Percentiles rank a stretch among this genome's conserved stretches.
Evolutionary conservation across 1,140 invertebrate species (phyloP).

Genomic region (Trialeurodes vaporariorum): DNA sequence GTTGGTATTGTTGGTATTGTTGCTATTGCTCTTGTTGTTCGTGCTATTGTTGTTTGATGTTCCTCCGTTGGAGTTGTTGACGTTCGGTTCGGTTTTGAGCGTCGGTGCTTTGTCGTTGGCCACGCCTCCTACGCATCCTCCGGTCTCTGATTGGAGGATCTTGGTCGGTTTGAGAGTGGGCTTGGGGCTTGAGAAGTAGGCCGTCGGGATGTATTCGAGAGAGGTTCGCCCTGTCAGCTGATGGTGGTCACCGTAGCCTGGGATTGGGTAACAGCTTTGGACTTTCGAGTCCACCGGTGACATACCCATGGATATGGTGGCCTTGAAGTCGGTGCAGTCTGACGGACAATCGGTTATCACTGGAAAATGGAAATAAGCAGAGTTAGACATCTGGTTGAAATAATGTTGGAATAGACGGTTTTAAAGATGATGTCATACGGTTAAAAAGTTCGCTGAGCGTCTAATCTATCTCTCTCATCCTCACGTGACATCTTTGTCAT

Average conservation of each 20-base stretch:
- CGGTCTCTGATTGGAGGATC: conserved; percentile 34
- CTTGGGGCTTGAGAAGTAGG: conserved; percentile 17
- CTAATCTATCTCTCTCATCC: too few relatives aligned
- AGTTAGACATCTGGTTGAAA: too few relatives aligned
- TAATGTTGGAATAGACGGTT: too few relatives aligned
- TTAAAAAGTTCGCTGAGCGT: too few relatives aligned
- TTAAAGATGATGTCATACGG: too few relatives aligned
- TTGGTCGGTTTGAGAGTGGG: conserved; percentile 45
- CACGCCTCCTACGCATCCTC: conserved; percentile 15
- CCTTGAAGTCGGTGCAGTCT: conserved; percentile 12
- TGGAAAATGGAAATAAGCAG: conserved; percentile 8
- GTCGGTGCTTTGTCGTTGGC: conserved; percentile 14
- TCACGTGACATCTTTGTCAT: too few relatives aligned
- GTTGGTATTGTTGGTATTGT: conserved; percentile 27
- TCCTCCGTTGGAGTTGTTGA: too few relatives aligned
- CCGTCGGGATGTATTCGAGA: conserved; percentile 10
- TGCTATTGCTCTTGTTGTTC: conserved; percentile 36
- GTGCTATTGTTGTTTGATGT: conserved; percentile 37
- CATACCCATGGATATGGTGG: conserved; percentile 10
- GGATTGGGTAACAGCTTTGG: conserved; percentile 22
- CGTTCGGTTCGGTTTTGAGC: conserved; percentile 12
- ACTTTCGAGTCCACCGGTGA: conserved; percentile 24
- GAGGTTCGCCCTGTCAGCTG: conserved; percentile 3
- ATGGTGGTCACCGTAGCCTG: conserved; percentile 21
- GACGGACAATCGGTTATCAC: conserved; percentile 2